Percentiles rank a stretch among this genome's conserved stretches.
Conservation (phyloP, 2,888 invertebrate genomes). For the Orgyia antiqua region DNA sequence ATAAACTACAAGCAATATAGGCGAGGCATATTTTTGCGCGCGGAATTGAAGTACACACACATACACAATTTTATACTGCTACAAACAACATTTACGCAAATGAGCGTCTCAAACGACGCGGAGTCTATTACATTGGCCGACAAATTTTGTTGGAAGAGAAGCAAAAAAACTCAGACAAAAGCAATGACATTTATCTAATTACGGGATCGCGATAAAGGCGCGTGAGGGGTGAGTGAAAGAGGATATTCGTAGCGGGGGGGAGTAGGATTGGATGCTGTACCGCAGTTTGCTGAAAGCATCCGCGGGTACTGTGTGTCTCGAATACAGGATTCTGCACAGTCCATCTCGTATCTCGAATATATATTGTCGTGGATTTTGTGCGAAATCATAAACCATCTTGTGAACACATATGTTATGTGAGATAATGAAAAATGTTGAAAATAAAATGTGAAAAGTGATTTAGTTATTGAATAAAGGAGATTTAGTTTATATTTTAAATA, state of each 20-base stretch:
- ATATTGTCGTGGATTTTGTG: slow-evolving; percentile 13
- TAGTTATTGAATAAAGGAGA: slow-evolving; percentile 15
- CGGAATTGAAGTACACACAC: slow-evolving; percentile 25
- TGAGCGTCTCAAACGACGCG: slow-evolving; percentile 33
- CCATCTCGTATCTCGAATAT: slow-evolving; percentile 15
- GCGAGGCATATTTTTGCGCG: slow-evolving; percentile 31
- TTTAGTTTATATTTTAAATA: slow-evolving; percentile 29
- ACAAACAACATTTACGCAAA: slow-evolving; percentile 34
- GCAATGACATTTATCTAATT: slow-evolving; percentile 76
- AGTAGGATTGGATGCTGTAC: slow-evolving; percentile 43
- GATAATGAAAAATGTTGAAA: slow-evolving; percentile 11
- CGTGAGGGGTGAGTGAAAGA: slow-evolving; percentile 34
- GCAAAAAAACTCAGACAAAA: slow-evolving; percentile 53
- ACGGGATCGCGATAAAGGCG: slow-evolving; percentile 67
- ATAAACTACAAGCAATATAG: slow-evolving; percentile 34
- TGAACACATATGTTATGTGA: slow-evolving; percentile 21
- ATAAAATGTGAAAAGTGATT: slow-evolving; percentile 5
- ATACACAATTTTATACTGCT: slow-evolving; percentile 17
- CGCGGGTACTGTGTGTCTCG: slow-evolving; percentile 22
- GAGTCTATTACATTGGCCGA: slow-evolving; percentile 45
- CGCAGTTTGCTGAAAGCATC: slow-evolving; percentile 46
- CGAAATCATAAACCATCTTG: slow-evolving; percentile 9
- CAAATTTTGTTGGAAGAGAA: slow-evolving; percentile 44
- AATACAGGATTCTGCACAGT: slow-evolving; percentile 10
- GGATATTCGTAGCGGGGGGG: slow-evolving; percentile 28